Evolutionary conservation across 2,797 vertebrate genomes (phyloP), one percentile per base, ranked within the genome.

Genomic region (Coregonus sp.): DNA sequence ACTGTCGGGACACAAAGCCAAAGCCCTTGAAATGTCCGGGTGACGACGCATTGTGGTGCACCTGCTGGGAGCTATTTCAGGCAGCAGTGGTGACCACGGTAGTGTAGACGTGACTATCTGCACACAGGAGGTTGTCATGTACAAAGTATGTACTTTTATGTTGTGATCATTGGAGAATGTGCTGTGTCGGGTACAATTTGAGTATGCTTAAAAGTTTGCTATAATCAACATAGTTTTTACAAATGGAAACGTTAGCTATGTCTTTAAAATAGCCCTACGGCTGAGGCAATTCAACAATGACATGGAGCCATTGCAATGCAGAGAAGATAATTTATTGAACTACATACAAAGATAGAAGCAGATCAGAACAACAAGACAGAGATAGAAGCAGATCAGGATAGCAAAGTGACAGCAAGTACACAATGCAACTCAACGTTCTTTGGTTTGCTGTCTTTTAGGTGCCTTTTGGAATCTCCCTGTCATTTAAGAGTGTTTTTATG

Each of bases 21-120:
- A 47, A 91, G 86, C 80, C 82, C 47, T 77, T 70, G 76, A 88
- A 86, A 89, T 87, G 82, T 81, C 18, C 14, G 47, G 74, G 77
- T 77, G 78, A 78, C 47, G 51, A 80, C 73, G 79, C 79, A 86
- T 83, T 90, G 79, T 88, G 79, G 85, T 65, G 84, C 89, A 88
- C 80, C 82, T 85, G 81, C 82, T 84, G 81, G 1, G 78, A 88
- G 84, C 81, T 90, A 92, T 92, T 93, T 90, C 87, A 75, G 88
- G 86, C 77, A 77, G 65, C 29, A 4, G 73, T 76, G 59, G 40
- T 9, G 40, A 47, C 40, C 59, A 63, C 25, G 59, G n/a, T 63
- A 63, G 56, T 20, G 78, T 76, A 85, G 85, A 87, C 73, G 71
- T 82, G 85, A 85, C 75, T 75, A 74, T 65, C 73, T 75, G 77